Evolutionary conservation across 2,888 invertebrate species (phyloP).

Genomic region (Melitaea athalia): DNA sequence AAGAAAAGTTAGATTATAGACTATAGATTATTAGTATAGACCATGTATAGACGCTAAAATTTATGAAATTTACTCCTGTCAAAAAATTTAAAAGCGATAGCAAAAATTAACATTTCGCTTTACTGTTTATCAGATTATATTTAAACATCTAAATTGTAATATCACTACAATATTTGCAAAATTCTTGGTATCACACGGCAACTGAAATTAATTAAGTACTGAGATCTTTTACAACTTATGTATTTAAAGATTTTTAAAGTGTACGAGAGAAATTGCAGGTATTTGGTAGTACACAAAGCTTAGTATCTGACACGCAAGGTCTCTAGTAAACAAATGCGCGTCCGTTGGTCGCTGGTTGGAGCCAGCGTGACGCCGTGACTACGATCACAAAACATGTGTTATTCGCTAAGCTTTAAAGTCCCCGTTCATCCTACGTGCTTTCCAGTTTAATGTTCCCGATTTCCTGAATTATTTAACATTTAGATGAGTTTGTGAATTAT

Average conservation of each 20-base stretch:
- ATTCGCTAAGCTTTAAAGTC: slow-evolving; percentile 15
- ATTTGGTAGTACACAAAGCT: neutral
- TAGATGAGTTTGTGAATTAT: slow-evolving; percentile 22
- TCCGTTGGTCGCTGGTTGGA: slow-evolving; percentile 11
- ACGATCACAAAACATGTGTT: slow-evolving; percentile 22
- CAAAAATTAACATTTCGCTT: too few species aligned
- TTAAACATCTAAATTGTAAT: too few species aligned
- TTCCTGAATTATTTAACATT: slow-evolving; percentile 27
- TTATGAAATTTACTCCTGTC: too few species aligned
- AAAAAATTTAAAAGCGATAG: too few species aligned
- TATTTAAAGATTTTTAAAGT: neutral
- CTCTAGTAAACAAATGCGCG: slow-evolving; percentile 18
- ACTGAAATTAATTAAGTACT: too few species aligned
- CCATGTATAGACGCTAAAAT: too few species aligned
- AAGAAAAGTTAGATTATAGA: too few species aligned
- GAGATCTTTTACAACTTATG: neutral
- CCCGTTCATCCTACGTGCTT: slow-evolving; percentile 16
- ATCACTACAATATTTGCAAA: too few species aligned
- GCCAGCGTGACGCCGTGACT: slow-evolving; percentile 30
- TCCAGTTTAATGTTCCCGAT: slow-evolving; percentile 12
- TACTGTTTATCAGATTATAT: too few species aligned
- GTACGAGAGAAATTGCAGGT: neutral
- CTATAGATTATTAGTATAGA: too few species aligned
- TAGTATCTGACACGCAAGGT: slow-evolving; percentile 13
- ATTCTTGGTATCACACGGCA: too few species aligned